These are phyloP conservation scores for Bathybates hornii DNA, from an alignment of 2,113 vertebrate species.

Conservation along the genomic window DNA sequence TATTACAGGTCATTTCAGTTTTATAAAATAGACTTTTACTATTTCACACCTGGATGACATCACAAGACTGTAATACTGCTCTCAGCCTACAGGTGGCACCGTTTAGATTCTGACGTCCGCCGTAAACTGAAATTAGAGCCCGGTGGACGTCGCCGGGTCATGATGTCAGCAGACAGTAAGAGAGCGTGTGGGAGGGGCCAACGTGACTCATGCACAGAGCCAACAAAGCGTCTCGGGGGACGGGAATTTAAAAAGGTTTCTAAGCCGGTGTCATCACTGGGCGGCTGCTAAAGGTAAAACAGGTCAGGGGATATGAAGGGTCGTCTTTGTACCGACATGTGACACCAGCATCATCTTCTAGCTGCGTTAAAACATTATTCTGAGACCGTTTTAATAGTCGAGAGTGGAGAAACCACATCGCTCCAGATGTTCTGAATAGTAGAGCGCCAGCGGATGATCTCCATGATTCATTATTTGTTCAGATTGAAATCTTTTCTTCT, in stretches of 20 bases:
- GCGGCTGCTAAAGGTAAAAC: neutral
- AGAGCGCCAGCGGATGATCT: neutral
- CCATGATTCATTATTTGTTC: neutral
- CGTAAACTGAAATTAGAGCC: neutral
- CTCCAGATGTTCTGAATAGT: neutral
- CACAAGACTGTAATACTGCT: neutral
- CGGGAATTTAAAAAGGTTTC: neutral
- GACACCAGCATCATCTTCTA: neutral
- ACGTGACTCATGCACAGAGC: neutral
- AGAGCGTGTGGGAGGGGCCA: neutral
- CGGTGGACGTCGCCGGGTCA: neutral
- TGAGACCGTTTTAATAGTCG: neutral
- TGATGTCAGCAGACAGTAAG: neutral
- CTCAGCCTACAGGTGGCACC: neutral
- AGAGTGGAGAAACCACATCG: neutral
- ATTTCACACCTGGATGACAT: neutral
- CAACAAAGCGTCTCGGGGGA: rapidly evolving
- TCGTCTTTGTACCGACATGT: neutral
- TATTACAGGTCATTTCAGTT: neutral
- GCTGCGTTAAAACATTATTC: neutral
- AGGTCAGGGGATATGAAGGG: neutral
- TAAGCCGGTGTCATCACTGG: neutral
- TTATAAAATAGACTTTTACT: neutral
- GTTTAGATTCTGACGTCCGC: neutral
- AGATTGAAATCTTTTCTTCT: neutral